Percentiles rank a stretch among this genome's conserved stretches.
phyloP scores from a whole-genome alignment of 2,888 invertebrate species.

The Volucella zonaria region DNA sequence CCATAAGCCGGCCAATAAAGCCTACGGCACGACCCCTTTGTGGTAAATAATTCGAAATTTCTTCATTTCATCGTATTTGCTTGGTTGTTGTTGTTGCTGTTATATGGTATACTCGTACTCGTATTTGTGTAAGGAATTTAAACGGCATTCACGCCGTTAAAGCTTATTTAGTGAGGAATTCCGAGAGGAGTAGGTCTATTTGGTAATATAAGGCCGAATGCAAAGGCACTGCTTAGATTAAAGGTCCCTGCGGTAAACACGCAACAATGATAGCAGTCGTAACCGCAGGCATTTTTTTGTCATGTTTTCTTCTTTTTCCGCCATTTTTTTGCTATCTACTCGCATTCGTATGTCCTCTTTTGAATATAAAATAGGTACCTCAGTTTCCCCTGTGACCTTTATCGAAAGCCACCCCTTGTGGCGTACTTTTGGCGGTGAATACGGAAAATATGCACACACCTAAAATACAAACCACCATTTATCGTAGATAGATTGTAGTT shows the following conservation, averaged over 20 bases:
- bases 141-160: slow-evolving; percentile 56
- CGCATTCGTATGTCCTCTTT: neutral
- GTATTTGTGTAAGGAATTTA: slow-evolving; percentile 40
- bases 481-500: slow-evolving; percentile 12
- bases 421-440: slow-evolving; percentile 19
- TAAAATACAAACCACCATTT: no score
- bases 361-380: slow-evolving; percentile 60
- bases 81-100: neutral
- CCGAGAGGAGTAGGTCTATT: neutral
- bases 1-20: slow-evolving; percentile 43
- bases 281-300: slow-evolving; percentile 22
- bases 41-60: slow-evolving; percentile 53
- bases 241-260: slow-evolving; percentile 42
- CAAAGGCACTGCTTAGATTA: slow-evolving; percentile 36
- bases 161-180: slow-evolving; percentile 19
- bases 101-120: no score
- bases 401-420: neutral
- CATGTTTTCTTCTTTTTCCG: neutral
- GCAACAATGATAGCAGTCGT: slow-evolving; percentile 48
- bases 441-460: slow-evolving; percentile 39
- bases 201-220: slow-evolving; percentile 19
- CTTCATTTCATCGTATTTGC: slow-evolving; percentile 26
- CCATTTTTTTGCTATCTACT: neutral
- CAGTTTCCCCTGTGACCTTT: slow-evolving; percentile 65
- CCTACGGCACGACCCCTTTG: slow-evolving; percentile 28